phyloP scores from a whole-genome alignment of 2,113 vertebrate genomes.

The Monopterus albus region DNA sequence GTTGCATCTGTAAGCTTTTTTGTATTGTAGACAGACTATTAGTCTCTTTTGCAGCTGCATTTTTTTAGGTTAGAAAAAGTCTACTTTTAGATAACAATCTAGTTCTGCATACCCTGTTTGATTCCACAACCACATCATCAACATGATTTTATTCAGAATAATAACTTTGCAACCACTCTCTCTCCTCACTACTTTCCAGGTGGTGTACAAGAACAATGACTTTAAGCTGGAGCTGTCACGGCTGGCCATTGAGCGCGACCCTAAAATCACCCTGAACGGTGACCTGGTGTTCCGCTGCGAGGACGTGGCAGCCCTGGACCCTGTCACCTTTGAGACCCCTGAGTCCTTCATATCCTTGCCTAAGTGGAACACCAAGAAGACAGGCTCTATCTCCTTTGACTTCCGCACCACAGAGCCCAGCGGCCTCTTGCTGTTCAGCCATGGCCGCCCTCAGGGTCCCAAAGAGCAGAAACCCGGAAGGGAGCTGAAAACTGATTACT shows the following conservation, averaged over 20 bases:
- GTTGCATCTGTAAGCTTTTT: constrained; percentile 34
- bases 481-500: constrained; percentile 87
- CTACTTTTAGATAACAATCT: neutral
- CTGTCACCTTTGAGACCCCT: constrained; percentile 88
- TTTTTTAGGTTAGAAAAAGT: neutral
- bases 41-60: constrained; percentile 8
- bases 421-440: constrained; percentile 91
- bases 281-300: constrained; percentile 92
- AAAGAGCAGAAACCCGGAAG: constrained; percentile 82
- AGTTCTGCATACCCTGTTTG: neutral
- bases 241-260: constrained; percentile 90
- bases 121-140: neutral
- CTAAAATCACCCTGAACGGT: constrained; percentile 91
- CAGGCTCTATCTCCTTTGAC: constrained; percentile 93
- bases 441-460: constrained; percentile 81
- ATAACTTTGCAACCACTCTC: neutral
- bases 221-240: constrained; percentile 94
- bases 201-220: constrained; percentile 97
- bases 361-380: constrained; percentile 90
- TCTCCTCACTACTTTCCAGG: constrained; percentile 73
- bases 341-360: constrained; percentile 89
- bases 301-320: constrained; percentile 90
- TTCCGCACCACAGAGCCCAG: constrained; percentile 93
- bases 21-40: neutral
- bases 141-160: too few species aligned